Conservation (phyloP, 2,113 vertebrate species). For the Hippocampus zosterae region DNA sequence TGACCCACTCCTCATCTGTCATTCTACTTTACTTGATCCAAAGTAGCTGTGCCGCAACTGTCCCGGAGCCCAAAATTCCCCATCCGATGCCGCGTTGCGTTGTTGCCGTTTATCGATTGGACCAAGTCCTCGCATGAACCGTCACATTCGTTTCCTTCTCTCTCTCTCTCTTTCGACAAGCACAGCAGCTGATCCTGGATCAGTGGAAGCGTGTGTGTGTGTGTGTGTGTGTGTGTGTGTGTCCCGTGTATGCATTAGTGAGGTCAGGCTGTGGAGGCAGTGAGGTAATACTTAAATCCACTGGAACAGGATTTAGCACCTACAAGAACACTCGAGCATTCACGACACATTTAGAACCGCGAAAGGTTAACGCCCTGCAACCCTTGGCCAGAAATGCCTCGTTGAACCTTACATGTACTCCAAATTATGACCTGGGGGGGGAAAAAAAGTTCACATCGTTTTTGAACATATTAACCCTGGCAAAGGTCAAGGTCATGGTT, state of each 20-base stretch:
- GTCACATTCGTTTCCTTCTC: not conserved
- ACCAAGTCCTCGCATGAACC: not conserved
- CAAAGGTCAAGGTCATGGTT: not conserved
- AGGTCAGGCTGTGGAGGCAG: constrained; percentile 16
- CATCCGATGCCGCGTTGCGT: not conserved
- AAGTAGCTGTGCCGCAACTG: too few species aligned
- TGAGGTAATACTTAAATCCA: constrained; percentile 65
- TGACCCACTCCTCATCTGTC: too few species aligned
- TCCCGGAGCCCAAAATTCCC: too few species aligned
- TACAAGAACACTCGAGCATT: not conserved
- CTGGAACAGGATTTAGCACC: constrained; percentile 58
- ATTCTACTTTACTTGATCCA: too few species aligned
- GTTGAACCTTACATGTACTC: too few species aligned
- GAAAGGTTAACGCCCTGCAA: too few species aligned
- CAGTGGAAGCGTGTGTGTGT: not conserved
- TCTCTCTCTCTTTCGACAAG: not conserved
- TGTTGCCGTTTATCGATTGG: not conserved
- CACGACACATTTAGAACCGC: too few species aligned
- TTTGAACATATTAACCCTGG: too few species aligned
- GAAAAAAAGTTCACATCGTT: too few species aligned
- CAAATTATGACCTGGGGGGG: too few species aligned
- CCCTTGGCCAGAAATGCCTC: too few species aligned
- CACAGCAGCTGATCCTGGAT: not conserved
- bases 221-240: not conserved
- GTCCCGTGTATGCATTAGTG: constrained; percentile 2